Conservation (phyloP, 2,797 vertebrate species). For the Leptodactylus fallax region DNA sequence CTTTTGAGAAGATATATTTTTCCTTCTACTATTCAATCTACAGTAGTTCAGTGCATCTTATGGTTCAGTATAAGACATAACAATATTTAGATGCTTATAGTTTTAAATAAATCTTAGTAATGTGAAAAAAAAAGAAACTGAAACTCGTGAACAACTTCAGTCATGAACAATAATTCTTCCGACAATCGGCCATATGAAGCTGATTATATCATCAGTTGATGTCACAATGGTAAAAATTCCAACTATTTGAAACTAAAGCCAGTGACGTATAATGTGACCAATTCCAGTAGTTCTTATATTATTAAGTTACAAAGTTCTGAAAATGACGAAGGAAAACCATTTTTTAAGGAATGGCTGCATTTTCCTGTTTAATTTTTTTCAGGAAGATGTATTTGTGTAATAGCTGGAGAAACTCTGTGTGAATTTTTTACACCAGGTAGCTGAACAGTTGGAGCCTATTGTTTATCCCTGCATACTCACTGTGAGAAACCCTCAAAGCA, state of each 20-base stretch:
- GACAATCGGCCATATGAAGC: neutral
- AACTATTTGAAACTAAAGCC: neutral
- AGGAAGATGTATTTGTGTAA: slow-evolving; percentile 57
- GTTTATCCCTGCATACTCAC: slow-evolving; percentile 29
- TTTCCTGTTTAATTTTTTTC: slow-evolving; percentile 55
- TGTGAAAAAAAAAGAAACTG: no score
- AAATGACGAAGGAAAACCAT: neutral
- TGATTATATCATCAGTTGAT: neutral
- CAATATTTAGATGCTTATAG: no score
- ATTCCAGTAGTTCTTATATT: neutral
- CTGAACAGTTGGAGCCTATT: slow-evolving; percentile 58
- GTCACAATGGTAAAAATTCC: neutral
- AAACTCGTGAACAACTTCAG: neutral
- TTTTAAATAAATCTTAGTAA: no score
- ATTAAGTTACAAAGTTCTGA: neutral
- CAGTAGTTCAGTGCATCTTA: no score
- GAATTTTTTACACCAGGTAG: slow-evolving; percentile 39
- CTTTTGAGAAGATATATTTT: no score
- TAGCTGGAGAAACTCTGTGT: slow-evolving; percentile 35
- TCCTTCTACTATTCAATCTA: no score
- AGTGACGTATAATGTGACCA: neutral
- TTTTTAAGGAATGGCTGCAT: slow-evolving; percentile 14
- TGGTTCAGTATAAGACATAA: no score
- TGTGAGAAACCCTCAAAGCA: slow-evolving; percentile 40
- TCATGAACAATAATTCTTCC: neutral